These are phyloP conservation scores for Zosterops borbonicus DNA, from an alignment of 2,113 vertebrate species.

Conservation along the genomic window DNA sequence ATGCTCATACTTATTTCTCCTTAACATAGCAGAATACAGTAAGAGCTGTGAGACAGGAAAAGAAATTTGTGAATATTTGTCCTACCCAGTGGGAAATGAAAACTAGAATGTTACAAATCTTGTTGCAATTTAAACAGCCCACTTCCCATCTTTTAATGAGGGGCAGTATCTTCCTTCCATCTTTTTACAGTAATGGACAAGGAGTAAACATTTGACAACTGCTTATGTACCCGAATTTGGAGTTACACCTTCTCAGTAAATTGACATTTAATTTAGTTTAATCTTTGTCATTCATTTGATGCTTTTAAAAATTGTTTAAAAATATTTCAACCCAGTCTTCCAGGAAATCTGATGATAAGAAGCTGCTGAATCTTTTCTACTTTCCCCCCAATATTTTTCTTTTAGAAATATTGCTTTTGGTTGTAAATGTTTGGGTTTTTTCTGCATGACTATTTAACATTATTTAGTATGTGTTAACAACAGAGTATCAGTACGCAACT, in stretches of 20 bases:
- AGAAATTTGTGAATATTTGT: not conserved
- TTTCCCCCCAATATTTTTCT: not conserved
- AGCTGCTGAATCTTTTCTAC: not conserved
- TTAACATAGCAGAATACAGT: not conserved
- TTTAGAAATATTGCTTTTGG: not conserved
- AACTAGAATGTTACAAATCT: not conserved
- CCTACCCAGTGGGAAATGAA: not conserved
- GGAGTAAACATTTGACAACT: not conserved
- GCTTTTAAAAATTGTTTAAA: not conserved
- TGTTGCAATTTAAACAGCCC: not conserved
- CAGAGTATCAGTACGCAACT: not conserved
- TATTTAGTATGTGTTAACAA: not conserved
- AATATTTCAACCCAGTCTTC: not conserved
- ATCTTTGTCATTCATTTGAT: not conserved
- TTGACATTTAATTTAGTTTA: not conserved
- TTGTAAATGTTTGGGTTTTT: not conserved
- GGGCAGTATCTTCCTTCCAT: not conserved
- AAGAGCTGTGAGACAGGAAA: not conserved
- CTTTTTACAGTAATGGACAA: not conserved
- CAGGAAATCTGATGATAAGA: not conserved
- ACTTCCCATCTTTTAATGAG: not conserved
- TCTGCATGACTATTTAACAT: not conserved
- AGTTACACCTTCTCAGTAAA: not conserved
- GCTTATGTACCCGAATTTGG: not conserved
- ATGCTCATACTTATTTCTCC: not conserved